Conservation (phyloP, 2,888 invertebrate genomes). For the Steinernema hermaphroditum region DNA sequence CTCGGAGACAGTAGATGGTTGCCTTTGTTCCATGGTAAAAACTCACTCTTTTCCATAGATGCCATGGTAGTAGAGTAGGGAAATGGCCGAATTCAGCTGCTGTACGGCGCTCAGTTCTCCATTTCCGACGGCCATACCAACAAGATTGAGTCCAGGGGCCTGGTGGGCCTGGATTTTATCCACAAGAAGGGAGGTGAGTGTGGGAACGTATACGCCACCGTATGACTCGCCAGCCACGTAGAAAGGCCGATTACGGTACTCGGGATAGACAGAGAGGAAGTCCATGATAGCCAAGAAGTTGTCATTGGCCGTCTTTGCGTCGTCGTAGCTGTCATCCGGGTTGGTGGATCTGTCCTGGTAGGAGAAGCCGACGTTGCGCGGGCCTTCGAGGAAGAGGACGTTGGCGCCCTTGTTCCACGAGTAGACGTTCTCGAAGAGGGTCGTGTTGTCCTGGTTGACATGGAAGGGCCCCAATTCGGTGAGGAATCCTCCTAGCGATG, state of each 20-base stretch:
- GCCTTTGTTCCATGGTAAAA: background rate
- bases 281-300: constrained; percentile 30
- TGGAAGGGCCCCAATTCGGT: constrained; percentile 67
- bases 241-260: constrained; percentile 33
- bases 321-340: constrained; percentile 16
- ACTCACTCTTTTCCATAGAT: constrained; percentile 48
- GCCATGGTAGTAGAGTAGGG: constrained; percentile 47
- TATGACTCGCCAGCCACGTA: constrained; percentile 41
- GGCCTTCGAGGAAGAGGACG: constrained; percentile 30
- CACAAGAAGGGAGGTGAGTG: constrained; percentile 49
- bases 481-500: constrained; percentile 68
- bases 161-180: constrained; percentile 42
- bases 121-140: constrained; percentile 54
- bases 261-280: constrained; percentile 34
- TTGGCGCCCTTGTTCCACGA: constrained; percentile 50
- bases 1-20: background rate
- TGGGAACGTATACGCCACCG: constrained; percentile 54
- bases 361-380: constrained; percentile 33
- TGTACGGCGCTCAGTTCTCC: constrained; percentile 52
- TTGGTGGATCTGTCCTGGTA: constrained; percentile 32
- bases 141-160: constrained; percentile 45
- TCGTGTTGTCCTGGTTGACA: constrained; percentile 8
- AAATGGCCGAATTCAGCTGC: constrained; percentile 47
- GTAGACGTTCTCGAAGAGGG: constrained; percentile 42
- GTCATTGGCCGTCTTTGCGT: constrained; percentile 32